phyloP scores from a whole-genome alignment of 2,113 vertebrate species.

The Leiothrix lutea region DNA sequence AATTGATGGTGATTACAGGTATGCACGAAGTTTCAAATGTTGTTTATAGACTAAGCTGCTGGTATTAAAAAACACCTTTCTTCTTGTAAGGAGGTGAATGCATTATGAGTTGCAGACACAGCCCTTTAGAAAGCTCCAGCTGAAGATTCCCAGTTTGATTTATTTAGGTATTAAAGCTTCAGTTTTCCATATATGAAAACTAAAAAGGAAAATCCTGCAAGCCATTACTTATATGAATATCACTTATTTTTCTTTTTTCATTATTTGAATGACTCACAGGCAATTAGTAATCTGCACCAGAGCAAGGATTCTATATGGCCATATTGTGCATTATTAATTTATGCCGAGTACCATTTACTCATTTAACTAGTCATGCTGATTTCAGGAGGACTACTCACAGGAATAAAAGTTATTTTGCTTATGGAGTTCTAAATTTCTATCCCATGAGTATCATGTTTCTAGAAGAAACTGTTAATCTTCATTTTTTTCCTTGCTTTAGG shows the following conservation, averaged over 20 bases:
- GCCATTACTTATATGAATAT: not conserved
- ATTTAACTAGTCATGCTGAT: not conserved
- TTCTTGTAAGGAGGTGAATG: not conserved
- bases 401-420: not conserved
- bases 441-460: constrained; percentile 13
- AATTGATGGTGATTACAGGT: not conserved
- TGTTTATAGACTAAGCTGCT: not conserved
- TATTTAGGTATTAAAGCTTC: not conserved
- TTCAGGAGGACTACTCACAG: not conserved
- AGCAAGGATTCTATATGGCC: not conserved
- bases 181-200: not conserved
- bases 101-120: not conserved
- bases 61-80: not conserved
- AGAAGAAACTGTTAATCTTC: constrained; percentile 25
- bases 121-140: not conserved
- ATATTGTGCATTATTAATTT: constrained; percentile 18
- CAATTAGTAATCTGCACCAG: not conserved
- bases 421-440: not conserved
- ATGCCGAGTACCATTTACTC: constrained; percentile 4
- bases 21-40: not conserved
- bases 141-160: not conserved
- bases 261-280: not conserved
- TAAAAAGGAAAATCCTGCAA: not conserved
- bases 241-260: not conserved
- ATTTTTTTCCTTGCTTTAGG: constrained; percentile 42